A percentile compares a stretch with the other conserved stretches of the same genome.
Conservation (phyloP, 2,113 vertebrate species). For the Lophotis ruficrista region DNA sequence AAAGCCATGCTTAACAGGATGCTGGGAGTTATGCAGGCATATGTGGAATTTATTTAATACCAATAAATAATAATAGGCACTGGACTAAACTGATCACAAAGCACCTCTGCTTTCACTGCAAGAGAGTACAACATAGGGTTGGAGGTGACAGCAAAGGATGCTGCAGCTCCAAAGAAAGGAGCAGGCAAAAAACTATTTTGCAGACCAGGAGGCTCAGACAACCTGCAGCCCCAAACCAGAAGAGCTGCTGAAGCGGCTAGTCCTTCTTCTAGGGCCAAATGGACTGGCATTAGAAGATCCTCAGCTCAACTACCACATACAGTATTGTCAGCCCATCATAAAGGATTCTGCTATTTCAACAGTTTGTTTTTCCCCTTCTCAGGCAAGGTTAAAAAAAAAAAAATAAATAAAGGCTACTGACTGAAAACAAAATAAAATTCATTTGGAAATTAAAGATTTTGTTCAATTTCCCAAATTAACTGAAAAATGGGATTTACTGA, state of each 20-base stretch:
- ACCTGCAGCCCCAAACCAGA: background rate
- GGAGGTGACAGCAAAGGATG: background rate
- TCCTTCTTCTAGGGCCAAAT: background rate
- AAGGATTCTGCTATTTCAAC: background rate
- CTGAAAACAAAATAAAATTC: background rate
- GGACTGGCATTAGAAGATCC: background rate
- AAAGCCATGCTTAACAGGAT: constrained; percentile 49
- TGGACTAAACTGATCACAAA: background rate
- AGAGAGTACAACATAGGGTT: background rate
- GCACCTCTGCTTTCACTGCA: background rate
- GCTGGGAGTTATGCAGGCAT: background rate
- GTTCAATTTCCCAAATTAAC: background rate
- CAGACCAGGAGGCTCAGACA: background rate
- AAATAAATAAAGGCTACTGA: background rate
- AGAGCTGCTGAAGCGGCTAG: background rate
- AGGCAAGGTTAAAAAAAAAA: background rate
- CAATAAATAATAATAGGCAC: constrained; percentile 8
- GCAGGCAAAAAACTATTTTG: background rate
- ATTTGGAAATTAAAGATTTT: background rate
- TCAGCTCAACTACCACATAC: background rate
- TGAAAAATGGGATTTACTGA: background rate
- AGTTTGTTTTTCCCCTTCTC: background rate
- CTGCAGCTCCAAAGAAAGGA: background rate
- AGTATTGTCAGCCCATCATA: background rate
- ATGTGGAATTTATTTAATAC: background rate